A percentile compares a stretch with the other conserved stretches of the same genome.
These are phyloP conservation scores for Tipula confusa DNA, from an alignment of 2,888 invertebrate genomes.

Conservation along the genomic window DNA sequence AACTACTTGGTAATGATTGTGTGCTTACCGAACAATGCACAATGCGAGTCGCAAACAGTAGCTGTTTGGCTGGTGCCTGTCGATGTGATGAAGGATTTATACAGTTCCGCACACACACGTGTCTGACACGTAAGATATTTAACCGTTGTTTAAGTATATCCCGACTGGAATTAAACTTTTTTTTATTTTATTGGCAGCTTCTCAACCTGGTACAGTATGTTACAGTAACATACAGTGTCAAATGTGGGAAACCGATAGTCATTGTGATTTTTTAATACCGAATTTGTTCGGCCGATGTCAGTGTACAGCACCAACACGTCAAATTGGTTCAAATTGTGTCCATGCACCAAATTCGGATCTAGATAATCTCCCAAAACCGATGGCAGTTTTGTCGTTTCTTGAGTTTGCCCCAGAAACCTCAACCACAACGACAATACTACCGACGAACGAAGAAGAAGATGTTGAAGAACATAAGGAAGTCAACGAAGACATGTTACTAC, in stretches of 20 bases:
- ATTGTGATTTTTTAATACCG: slow-evolving; percentile 85
- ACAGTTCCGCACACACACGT: slow-evolving; percentile 84
- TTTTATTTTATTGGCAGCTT: slow-evolving; percentile 63
- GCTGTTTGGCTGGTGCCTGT: slow-evolving; percentile 77
- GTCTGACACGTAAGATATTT: slow-evolving; percentile 88
- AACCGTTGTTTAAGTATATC: slow-evolving; percentile 46
- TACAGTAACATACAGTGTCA: slow-evolving; percentile 86
- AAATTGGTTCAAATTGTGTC: slow-evolving; percentile 62
- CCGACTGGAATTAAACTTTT: background rate
- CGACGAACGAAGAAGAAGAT: background rate
- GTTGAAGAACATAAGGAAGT: background rate
- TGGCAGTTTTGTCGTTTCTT: background rate
- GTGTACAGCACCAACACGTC: slow-evolving; percentile 65
- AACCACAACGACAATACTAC: background rate
- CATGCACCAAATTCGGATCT: slow-evolving; percentile 36
- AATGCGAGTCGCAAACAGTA: slow-evolving; percentile 82
- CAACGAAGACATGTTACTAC: background rate
- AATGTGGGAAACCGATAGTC: slow-evolving; percentile 75
- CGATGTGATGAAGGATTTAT: slow-evolving; percentile 79
- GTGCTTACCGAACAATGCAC: slow-evolving; percentile 78
- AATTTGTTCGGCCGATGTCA: slow-evolving; percentile 85
- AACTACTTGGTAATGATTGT: slow-evolving; percentile 79
- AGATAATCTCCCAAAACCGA: slow-evolving; percentile 33
- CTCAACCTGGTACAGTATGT: slow-evolving; percentile 79
- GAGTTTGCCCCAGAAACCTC: background rate